phyloP scores from a whole-genome alignment of 2,888 invertebrate genomes.

The Drosophila pseudotakahashii region DNA sequence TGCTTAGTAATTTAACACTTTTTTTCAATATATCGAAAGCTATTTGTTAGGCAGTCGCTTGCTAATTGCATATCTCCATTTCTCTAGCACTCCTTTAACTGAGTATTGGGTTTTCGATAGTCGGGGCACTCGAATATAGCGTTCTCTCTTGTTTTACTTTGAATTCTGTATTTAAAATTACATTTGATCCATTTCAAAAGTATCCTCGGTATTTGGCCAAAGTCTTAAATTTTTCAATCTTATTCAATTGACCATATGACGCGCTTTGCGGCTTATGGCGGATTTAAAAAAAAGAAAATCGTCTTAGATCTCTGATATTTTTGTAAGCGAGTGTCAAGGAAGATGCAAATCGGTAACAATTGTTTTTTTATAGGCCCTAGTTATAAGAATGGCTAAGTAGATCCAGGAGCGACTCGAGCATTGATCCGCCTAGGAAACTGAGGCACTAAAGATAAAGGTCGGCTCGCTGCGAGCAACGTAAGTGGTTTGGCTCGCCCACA shows the following conservation, averaged over 20 bases:
- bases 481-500: slow-evolving; percentile 67
- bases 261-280: slow-evolving; percentile 83
- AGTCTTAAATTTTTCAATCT: slow-evolving; percentile 39
- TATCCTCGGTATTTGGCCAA: neutral
- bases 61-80: too few species aligned
- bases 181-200: neutral
- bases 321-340: slow-evolving; percentile 57
- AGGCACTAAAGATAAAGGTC: slow-evolving; percentile 7
- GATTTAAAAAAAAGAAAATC: slow-evolving; percentile 73
- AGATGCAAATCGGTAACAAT: slow-evolving; percentile 63
- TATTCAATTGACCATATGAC: slow-evolving; percentile 83
- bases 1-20: too few species aligned
- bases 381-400: slow-evolving; percentile 5
- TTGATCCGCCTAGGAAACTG: slow-evolving; percentile 53
- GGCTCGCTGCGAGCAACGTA: slow-evolving; percentile 61
- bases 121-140: too few species aligned
- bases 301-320: slow-evolving; percentile 63
- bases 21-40: too few species aligned
- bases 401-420: slow-evolving; percentile 25
- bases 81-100: too few species aligned
- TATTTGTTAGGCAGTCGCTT: too few species aligned
- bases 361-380: slow-evolving; percentile 37
- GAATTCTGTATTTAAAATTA: too few species aligned
- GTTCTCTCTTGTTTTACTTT: too few species aligned
- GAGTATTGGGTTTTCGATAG: too few species aligned